Evolutionary conservation across 2,797 vertebrate species (phyloP).

Genomic region (Trachops cirrhosus): DNA sequence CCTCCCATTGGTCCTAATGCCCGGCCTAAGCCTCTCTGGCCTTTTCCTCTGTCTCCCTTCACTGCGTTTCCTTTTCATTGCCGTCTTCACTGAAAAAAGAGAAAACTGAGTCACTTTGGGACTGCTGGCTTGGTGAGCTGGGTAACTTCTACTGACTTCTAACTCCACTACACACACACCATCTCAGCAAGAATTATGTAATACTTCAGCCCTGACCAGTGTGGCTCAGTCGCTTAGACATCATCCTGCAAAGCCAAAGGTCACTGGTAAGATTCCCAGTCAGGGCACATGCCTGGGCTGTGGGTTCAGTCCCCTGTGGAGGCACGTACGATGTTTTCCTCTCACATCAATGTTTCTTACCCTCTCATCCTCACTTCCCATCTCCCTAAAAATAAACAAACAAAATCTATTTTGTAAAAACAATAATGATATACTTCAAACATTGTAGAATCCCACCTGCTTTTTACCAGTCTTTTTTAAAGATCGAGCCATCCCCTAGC

Average conservation of each 20-base stretch:
- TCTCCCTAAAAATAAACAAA: not conserved
- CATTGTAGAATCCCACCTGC: not conserved
- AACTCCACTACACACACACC: not conserved
- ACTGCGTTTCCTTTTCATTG: not conserved
- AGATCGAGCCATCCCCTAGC: not conserved
- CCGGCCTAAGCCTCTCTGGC: not conserved
- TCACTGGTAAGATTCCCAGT: no score
- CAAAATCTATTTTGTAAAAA: not conserved
- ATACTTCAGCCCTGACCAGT: not conserved
- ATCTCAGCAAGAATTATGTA: not conserved
- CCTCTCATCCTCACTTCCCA: not conserved
- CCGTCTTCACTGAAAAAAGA: not conserved
- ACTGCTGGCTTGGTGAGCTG: not conserved
- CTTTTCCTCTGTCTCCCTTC: not conserved
- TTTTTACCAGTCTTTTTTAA: not conserved
- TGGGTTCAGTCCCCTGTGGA: not conserved
- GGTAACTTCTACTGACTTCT: not conserved
- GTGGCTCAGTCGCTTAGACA: not conserved
- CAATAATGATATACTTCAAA: not conserved
- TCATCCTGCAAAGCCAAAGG: no score
- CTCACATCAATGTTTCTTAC: not conserved
- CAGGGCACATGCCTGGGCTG: not conserved
- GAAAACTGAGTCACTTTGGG: not conserved
- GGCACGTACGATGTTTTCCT: not conserved
- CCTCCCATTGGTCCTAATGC: not conserved